Percentiles rank a stretch among this genome's conserved stretches.
Evolutionary conservation across 2,797 vertebrate genomes (phyloP).

Genomic region (Lagorchestes hirsutus): DNA sequence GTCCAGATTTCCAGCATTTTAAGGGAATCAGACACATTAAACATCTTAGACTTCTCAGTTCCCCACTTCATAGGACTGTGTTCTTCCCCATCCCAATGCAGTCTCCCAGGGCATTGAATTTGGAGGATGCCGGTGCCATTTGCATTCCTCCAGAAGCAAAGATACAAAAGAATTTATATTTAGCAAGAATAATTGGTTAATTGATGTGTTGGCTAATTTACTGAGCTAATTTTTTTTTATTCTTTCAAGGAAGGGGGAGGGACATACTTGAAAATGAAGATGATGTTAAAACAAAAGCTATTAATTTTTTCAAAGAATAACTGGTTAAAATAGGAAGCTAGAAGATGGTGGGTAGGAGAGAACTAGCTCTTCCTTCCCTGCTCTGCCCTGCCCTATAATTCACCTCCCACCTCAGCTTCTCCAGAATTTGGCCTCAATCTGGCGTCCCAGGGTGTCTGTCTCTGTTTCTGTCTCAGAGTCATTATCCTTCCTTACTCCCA

Average conservation of each 20-base stretch:
- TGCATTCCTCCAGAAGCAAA: background rate
- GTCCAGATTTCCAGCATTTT: background rate
- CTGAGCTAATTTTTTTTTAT: background rate
- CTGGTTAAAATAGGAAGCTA: background rate
- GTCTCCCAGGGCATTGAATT: background rate
- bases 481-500: background rate
- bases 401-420: background rate
- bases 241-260: background rate
- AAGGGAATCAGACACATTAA: background rate
- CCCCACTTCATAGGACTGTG: background rate
- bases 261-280: background rate
- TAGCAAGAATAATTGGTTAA: background rate
- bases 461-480: background rate
- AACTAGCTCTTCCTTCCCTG: background rate
- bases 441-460: background rate
- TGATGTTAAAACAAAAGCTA: background rate
- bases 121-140: background rate
- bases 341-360: background rate
- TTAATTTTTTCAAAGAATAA: background rate
- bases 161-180: background rate
- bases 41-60: background rate
- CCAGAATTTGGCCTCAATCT: background rate
- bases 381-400: background rate
- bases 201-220: background rate
- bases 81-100: background rate